Evolutionary conservation across 35 echinoderm and acorn worm species (phyloP).

Genomic region (Holothuria glaberrima): DNA sequence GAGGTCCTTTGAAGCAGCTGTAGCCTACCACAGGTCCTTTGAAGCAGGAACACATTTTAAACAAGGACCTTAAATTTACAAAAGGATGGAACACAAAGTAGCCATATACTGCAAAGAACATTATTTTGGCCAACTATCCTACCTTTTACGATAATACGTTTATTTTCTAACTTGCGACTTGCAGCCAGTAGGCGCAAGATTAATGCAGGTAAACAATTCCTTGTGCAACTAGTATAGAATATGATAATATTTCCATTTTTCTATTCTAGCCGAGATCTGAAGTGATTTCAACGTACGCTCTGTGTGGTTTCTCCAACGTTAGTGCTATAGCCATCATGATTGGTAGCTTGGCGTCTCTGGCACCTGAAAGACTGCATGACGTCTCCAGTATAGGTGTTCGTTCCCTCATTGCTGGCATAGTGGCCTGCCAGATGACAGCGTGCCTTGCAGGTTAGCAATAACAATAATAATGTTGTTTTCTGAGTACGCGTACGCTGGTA

Average conservation of each 20-base stretch:
- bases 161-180: too few species aligned
- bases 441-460: slow-evolving; percentile 53
- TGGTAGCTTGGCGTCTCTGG: slow-evolving; percentile 37
- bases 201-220: background rate
- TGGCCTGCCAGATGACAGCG: slow-evolving; percentile 59
- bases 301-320: slow-evolving; percentile 62
- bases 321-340: slow-evolving; percentile 45
- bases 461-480: background rate
- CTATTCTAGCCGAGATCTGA: slow-evolving; percentile 23
- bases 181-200: too few species aligned
- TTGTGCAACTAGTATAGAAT: background rate
- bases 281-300: slow-evolving; percentile 54
- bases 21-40: too few species aligned
- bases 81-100: too few species aligned
- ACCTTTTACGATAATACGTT: too few species aligned
- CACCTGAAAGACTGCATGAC: slow-evolving; percentile 34
- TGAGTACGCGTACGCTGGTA: background rate
- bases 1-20: too few species aligned
- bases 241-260: background rate
- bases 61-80: too few species aligned
- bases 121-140: too few species aligned
- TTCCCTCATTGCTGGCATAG: slow-evolving; percentile 38
- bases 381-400: slow-evolving; percentile 5
- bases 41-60: too few species aligned
- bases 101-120: too few species aligned